These are phyloP conservation scores for Apodemus agrarius DNA, from an alignment of 2,797 vertebrate species.

Conservation along the genomic window DNA sequence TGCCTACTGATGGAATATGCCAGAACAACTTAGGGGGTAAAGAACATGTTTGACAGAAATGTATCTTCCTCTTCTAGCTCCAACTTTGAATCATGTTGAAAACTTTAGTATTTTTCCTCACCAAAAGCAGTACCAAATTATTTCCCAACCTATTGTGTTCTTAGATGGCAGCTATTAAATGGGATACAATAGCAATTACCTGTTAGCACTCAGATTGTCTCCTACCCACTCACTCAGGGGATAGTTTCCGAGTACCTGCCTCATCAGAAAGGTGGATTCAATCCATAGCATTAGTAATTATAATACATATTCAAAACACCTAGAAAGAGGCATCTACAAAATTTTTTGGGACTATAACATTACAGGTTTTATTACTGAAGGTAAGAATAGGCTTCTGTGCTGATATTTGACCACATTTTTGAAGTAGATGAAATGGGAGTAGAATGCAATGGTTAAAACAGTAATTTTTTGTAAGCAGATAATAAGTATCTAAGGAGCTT, in stretches of 20 bases:
- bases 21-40: slow-evolving; percentile 53
- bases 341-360: not conserved
- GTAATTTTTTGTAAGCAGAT: not conserved
- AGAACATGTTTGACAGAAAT: slow-evolving; percentile 49
- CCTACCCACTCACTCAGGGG: not conserved
- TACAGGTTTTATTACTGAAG: not conserved
- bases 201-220: not conserved
- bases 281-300: not conserved
- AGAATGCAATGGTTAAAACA: not conserved
- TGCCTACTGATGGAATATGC: slow-evolving; percentile 48
- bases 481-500: not conserved
- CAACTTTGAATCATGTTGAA: slow-evolving; percentile 29
- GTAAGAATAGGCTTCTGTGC: not conserved
- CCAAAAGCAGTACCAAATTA: not conserved
- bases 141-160: not conserved
- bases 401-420: not conserved
- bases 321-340: not conserved
- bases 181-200: not conserved
- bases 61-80: slow-evolving; percentile 2
- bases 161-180: not conserved
- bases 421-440: not conserved
- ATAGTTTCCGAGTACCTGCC: not conserved
- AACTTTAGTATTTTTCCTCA: slow-evolving; percentile 14
- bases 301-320: not conserved
- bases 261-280: not conserved